Percentiles rank a stretch among this genome's conserved stretches.
phyloP scores from a whole-genome alignment of 37 sponge, comb jelly and placozoan species.

The Cliona cf. orientalis region DNA sequence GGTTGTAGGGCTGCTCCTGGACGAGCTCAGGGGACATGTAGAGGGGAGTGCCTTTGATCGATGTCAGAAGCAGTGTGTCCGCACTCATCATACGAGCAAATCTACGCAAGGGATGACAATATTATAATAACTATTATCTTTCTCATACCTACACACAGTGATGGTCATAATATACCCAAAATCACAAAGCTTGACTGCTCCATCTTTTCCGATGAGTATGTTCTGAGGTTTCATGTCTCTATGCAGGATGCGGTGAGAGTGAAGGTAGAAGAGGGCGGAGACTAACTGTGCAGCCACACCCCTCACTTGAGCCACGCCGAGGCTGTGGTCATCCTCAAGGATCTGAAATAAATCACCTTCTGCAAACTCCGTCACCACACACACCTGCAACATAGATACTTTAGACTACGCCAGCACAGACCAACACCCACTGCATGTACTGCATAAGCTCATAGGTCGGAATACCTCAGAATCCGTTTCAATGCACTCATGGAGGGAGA shows the following conservation, averaged over 20 bases:
- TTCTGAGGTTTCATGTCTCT: constrained; percentile 99
- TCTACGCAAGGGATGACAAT: too few species aligned
- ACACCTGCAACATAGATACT: constrained; percentile 48
- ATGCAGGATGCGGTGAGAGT: constrained; percentile 92
- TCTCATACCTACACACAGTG: too few species aligned
- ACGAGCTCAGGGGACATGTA: constrained; percentile 98
- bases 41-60: constrained; percentile 96
- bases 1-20: constrained; percentile 94
- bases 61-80: constrained; percentile 89
- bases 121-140: too few species aligned
- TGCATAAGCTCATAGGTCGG: not conserved
- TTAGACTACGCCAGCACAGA: not conserved
- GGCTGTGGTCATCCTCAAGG: constrained; percentile 85
- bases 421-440: not conserved
- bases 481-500: constrained; percentile 86
- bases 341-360: constrained; percentile 95
- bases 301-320: constrained; percentile 74
- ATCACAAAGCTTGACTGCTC: constrained; percentile 90
- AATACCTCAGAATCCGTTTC: constrained; percentile 88
- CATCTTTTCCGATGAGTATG: constrained; percentile 87
- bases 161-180: constrained; percentile 83
- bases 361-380: constrained; percentile 96
- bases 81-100: constrained; percentile 93
- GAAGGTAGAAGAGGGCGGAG: constrained; percentile 92
- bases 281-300: constrained; percentile 88